A percentile compares a stretch with the other conserved stretches of the same genome.
Conservation (phyloP, 92 coral and sea anemone species). For the Micromussa lordhowensis region DNA sequence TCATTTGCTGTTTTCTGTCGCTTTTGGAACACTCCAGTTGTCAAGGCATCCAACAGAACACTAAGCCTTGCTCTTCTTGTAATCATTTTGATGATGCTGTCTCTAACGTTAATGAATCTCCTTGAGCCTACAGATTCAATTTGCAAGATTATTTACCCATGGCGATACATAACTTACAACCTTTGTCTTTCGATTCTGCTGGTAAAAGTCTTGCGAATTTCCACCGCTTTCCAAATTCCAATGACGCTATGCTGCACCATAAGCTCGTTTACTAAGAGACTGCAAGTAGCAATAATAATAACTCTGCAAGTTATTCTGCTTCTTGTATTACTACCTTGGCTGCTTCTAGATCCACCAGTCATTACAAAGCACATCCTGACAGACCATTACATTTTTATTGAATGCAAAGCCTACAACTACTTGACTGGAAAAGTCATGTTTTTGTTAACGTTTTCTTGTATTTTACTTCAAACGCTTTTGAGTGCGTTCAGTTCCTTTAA, state of each 20-base stretch:
- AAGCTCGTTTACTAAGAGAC: neutral
- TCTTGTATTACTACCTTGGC: constrained; percentile 40
- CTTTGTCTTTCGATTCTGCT: neutral
- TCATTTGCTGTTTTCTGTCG: constrained; percentile 50
- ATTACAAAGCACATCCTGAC: constrained; percentile 2
- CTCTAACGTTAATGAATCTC: neutral
- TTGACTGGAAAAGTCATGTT: constrained; percentile 40
- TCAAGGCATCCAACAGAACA: constrained; percentile 60
- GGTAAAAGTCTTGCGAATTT: neutral
- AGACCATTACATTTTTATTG: constrained; percentile 50
- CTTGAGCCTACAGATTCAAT: neutral
- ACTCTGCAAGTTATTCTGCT: neutral
- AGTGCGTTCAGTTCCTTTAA: constrained; percentile 68
- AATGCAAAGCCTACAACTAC: constrained; percentile 46
- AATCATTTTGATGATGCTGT: neutral
- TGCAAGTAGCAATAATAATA: neutral
- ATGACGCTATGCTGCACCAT: neutral
- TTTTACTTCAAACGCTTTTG: constrained; percentile 50
- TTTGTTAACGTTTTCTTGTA: constrained; percentile 45
- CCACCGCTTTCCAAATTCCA: neutral
- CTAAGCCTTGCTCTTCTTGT: neutral
- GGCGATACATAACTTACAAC: neutral
- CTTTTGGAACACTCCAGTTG: constrained; percentile 64
- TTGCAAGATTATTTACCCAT: neutral
- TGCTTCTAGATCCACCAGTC: constrained; percentile 59